A percentile compares a stretch with the other conserved stretches of the same genome.
Conservation (phyloP, 2,888 invertebrate genomes). For the Heliconius ismenius region DNA sequence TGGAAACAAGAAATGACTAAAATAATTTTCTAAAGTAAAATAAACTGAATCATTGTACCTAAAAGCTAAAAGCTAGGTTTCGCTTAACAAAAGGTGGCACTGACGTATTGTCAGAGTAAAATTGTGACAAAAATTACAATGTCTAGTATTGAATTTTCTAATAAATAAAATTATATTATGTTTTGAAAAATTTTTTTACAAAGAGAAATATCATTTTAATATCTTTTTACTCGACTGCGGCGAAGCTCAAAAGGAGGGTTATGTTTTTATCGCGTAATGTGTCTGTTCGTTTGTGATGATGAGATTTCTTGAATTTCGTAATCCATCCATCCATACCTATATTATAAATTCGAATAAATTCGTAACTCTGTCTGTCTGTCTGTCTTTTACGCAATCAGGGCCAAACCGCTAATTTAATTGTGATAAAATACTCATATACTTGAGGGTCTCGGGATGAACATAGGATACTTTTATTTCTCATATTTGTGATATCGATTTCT, state of each 20-base stretch:
- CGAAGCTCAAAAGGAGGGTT: too few species aligned
- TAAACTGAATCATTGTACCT: slow-evolving; percentile 31
- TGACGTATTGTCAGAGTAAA: slow-evolving; percentile 28
- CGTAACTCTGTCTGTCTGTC: too few species aligned
- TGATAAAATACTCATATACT: too few species aligned
- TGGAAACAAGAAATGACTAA: slow-evolving; percentile 7
- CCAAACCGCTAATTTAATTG: too few species aligned
- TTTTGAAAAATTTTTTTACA: neutral
- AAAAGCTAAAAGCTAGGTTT: slow-evolving; percentile 37
- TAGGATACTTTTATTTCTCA: too few species aligned
- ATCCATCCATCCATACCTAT: too few species aligned
- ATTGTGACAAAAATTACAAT: slow-evolving; percentile 30
- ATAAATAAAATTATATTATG: slow-evolving; percentile 24
- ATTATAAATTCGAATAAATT: too few species aligned
- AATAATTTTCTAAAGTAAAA: slow-evolving; percentile 29
- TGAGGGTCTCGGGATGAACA: too few species aligned
- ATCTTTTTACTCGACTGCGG: neutral
- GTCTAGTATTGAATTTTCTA: slow-evolving; percentile 27
- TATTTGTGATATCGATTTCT: too few species aligned
- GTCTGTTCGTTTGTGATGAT: neutral
- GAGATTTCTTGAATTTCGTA: too few species aligned
- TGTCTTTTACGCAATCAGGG: too few species aligned
- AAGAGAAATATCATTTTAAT: neutral
- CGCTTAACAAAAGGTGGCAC: slow-evolving; percentile 28
- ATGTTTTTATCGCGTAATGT: too few species aligned